Conservation (phyloP, 1,140 invertebrate species). For the Brachionus sp. region DNA sequence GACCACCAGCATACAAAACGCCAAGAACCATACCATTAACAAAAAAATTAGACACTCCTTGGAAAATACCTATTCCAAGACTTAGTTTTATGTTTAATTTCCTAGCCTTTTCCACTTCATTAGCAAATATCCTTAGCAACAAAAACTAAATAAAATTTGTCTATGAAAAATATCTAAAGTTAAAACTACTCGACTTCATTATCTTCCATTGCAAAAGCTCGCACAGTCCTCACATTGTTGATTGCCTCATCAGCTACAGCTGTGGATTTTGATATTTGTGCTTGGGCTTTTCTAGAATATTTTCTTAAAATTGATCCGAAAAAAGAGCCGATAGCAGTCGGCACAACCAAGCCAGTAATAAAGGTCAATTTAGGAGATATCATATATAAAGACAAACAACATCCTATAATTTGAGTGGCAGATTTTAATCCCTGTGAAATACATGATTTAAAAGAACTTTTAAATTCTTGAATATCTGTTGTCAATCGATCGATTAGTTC, state of each 20-base stretch:
- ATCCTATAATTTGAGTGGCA: conserved; percentile 75
- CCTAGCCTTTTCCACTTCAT: conserved; percentile 71
- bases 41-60: conserved; percentile 64
- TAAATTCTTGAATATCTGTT: conserved; percentile 90
- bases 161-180: not conserved
- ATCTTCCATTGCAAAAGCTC: conserved; percentile 86
- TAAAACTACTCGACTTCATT: conserved; percentile 67
- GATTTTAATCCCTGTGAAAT: conserved; percentile 83
- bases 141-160: not conserved
- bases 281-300: conserved; percentile 72
- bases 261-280: conserved; percentile 77
- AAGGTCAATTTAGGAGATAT: conserved; percentile 84
- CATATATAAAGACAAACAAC: conserved; percentile 70
- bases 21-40: conserved; percentile 74
- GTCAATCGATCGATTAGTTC: conserved; percentile 80
- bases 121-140: not conserved
- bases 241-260: conserved; percentile 86
- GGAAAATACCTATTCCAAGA: conserved; percentile 81
- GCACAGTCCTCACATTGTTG: conserved; percentile 80
- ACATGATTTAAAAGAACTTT: conserved; percentile 86
- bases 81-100: conserved; percentile 74
- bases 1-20: conserved; percentile 72
- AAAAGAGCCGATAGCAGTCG: conserved; percentile 74
- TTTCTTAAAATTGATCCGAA: conserved; percentile 71
- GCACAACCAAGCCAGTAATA: conserved; percentile 75